Conservation (phyloP, 1,140 invertebrate genomes). For the Sesamia nonagrioides region DNA sequence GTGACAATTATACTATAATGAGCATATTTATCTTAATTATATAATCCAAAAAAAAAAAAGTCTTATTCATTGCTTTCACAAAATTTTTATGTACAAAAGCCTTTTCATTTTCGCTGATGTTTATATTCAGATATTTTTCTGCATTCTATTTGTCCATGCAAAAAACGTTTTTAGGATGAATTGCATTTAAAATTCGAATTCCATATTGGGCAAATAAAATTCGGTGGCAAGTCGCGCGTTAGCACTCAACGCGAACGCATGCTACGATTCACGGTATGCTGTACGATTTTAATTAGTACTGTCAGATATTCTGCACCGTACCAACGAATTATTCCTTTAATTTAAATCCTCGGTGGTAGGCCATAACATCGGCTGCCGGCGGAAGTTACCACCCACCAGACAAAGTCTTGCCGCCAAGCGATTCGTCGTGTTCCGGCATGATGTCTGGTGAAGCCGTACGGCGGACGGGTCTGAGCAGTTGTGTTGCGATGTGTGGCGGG, state of each 20-base stretch:
- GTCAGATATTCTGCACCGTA: conserved; percentile 31
- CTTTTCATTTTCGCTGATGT: not conserved
- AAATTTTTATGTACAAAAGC: not conserved
- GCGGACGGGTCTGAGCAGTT: too few relatives aligned
- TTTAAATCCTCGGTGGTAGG: too few relatives aligned
- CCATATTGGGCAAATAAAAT: conserved; percentile 40
- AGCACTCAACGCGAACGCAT: conserved; percentile 33
- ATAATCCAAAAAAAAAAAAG: too few relatives aligned
- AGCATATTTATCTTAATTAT: not conserved
- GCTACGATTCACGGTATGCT: conserved; percentile 49
- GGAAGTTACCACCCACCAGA: too few relatives aligned
- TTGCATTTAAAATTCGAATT: conserved; percentile 31
- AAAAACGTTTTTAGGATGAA: conserved; percentile 16
- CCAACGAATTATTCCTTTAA: conserved; percentile 35
- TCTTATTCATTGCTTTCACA: not conserved
- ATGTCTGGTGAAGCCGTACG: too few relatives aligned
- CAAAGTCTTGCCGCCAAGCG: too few relatives aligned
- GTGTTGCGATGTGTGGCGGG: too few relatives aligned
- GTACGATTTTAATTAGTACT: conserved; percentile 54
- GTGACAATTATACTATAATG: not conserved
- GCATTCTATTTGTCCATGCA: not conserved
- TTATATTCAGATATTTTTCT: conserved; percentile 1
- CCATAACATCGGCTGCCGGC: too few relatives aligned
- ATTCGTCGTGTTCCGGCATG: too few relatives aligned
- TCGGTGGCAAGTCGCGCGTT: conserved; percentile 16